Evolutionary conservation across 2,888 invertebrate species (phyloP), one percentile per base, ranked within the genome.

Genomic region (Hermodice carunculata): DNA sequence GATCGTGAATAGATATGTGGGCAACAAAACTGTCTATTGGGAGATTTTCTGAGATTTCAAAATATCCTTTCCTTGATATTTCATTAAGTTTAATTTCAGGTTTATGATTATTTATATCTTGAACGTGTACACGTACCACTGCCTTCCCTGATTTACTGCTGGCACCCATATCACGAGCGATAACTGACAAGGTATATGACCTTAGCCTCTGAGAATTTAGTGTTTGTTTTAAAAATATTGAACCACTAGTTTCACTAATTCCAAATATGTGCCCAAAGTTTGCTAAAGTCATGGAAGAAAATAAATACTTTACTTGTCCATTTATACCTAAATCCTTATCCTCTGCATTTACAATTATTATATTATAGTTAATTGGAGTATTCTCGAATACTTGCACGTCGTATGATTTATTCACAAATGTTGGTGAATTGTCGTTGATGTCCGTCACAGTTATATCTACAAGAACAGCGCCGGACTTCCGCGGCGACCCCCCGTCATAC

Each of bases 371-470:
- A 64, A 94, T 87, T 17, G 94, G 91, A 65, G 92, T 91, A 84
- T 96, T 96, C 86, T 96, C 96, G 26, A 92, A 91, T 42, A 97
- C 92, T 11, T 91, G 90, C 52, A 91, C 91, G 80, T 92, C 92
- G 87, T 97, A 97, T 75, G 93, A 92, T 56, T 92, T 92, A 24
- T 94, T 94, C 84, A 93, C 93, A 87, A 98, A 97, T 37, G 96
- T 89, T 32, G 98, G 98, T 83, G 92, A 93, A 73, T 96, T 90
- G 86, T 97, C 97, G 66, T 86, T 86, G 61, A 81, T 74, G 71
- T 86, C 86, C 14, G 71, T 67, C 5, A 86, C 77, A 19, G 68
- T 71, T 29, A 79, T 71, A 32, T 68, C 64, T 0, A 77, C 70
- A 3, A 70, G 91, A 2, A 77, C 61, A 2, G 72, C 66, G 1